A percentile compares a stretch with the other conserved stretches of the same genome.
Conservation (phyloP, 2,113 vertebrate species). For the Climacteris rufus region DNA sequence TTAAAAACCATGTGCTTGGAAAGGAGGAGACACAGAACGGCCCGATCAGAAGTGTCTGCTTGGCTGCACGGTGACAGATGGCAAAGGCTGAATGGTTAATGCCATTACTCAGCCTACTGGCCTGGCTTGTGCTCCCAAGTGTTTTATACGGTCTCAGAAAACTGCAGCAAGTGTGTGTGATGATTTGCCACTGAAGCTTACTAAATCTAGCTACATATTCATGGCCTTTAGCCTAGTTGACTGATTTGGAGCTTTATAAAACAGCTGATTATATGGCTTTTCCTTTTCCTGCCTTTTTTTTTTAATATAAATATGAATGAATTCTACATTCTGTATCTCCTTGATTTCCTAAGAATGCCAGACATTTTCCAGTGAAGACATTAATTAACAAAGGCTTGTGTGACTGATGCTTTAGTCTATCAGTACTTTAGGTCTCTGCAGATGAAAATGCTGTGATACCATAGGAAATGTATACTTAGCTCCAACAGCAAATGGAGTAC, state of each 20-base stretch:
- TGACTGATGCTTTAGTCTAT: neutral
- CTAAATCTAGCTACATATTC: neutral
- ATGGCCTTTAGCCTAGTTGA: neutral
- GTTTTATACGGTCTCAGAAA: neutral
- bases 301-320: neutral
- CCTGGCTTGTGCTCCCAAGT: neutral
- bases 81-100: neutral
- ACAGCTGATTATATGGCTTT: neutral
- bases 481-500: neutral
- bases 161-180: neutral
- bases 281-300: neutral
- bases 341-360: conserved; percentile 2
- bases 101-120: neutral
- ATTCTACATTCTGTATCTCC: neutral
- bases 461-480: neutral
- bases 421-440: neutral
- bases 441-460: neutral
- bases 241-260: neutral
- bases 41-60: neutral
- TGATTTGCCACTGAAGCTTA: neutral
- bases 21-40: neutral
- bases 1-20: neutral
- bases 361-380: neutral
- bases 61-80: neutral
- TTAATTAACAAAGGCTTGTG: conserved; percentile 19